Evolutionary conservation across 2,113 vertebrate species (phyloP).

Genomic region (Zosterops borbonicus): DNA sequence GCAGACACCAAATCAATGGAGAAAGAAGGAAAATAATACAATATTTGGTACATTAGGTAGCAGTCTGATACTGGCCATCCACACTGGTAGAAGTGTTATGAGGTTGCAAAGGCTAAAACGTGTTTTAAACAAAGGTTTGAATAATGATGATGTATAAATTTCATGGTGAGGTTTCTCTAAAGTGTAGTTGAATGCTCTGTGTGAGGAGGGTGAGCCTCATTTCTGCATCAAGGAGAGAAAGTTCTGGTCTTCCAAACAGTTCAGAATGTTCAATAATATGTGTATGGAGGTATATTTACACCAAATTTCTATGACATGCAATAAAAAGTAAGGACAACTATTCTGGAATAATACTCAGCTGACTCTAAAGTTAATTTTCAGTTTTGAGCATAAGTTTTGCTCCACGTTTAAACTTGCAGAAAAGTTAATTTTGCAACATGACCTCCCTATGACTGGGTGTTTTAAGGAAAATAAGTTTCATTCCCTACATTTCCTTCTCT

Average conservation of each 20-base stretch:
- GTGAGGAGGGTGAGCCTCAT: background rate
- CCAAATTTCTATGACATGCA: background rate
- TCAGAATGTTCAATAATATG: background rate
- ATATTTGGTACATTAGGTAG: background rate
- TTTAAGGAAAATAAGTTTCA: background rate
- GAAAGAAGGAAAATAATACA: background rate
- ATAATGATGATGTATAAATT: background rate
- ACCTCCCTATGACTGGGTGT: fast-evolving
- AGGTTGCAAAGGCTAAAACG: background rate
- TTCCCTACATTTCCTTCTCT: background rate
- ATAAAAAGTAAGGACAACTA: background rate
- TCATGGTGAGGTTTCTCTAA: background rate
- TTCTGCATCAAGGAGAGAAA: background rate
- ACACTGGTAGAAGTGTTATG: background rate
- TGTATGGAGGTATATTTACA: background rate
- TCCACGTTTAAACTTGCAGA: background rate
- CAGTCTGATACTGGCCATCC: background rate
- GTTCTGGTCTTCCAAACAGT: background rate
- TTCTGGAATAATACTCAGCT: background rate
- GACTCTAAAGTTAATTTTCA: background rate
- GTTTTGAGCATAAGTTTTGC: background rate
- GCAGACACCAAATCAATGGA: background rate
- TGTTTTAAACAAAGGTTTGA: background rate
- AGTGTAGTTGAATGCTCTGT: background rate
- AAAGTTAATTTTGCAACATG: background rate